Evolutionary conservation across 1,140 invertebrate species (phyloP), one percentile per base, ranked within the genome.

Genomic region (Magallana gigas): DNA sequence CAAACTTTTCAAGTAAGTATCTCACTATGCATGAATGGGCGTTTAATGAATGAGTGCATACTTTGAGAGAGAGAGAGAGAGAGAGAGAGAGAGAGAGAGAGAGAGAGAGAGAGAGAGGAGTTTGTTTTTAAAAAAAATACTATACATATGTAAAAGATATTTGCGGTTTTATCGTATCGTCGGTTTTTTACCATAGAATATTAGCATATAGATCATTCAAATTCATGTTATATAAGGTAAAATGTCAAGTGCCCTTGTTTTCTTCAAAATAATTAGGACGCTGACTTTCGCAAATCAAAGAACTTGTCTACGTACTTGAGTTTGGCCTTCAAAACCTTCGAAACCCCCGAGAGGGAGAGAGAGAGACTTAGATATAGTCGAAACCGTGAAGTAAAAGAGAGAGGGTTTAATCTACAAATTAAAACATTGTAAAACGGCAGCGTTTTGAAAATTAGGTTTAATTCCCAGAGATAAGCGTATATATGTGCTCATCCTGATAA

Each of bases 381-480:
- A 5, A 62, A 12, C 68, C 9, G 23, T 36, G 23, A 9, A 71
- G 29, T 23, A 29, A 29, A 12, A 8, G 11, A 12, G 60, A 62
- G 5, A 11, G 23, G 11, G 68, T 76, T 29, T 76, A 76, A 29
- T 76, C 68, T 76, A 12, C 23, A 76, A 76, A 76, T 76, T 29
- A 76, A 76, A 76, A 76, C 68, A 62, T 62, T 29, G 68, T 29
- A 76, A 76, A 76, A 76, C 68, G 68, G 3, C 23, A 76, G 68
- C 7, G 68, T 76, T 76, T 76, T 23, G 23, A 76, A 76, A 76
- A 76, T 76, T 76, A 36, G 68, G 68, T 76, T 76, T 76, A 76
- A 76, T 76, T 76, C 68, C 11, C 68, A 29, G 23, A 76, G 68
- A 76, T 76, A 76, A 76, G 68, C 23, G 23, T 23, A 36, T 76